Conservation (phyloP, 2,888 invertebrate species). For the Camponotus fellah region DNA sequence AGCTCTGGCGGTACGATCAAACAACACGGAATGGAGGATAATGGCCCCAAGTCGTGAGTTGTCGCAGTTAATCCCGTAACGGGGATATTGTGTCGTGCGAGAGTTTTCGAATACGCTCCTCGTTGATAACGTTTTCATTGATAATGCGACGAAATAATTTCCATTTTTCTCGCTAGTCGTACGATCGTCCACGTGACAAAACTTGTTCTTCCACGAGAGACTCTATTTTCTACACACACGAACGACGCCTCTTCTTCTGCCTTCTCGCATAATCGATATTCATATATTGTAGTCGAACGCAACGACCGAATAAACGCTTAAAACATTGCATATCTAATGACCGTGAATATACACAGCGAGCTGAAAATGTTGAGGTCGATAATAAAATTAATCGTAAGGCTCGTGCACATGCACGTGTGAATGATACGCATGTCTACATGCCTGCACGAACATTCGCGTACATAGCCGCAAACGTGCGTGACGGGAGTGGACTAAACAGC, state of each 20-base stretch:
- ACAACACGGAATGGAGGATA: slow-evolving; percentile 47
- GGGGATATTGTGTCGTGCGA: slow-evolving; percentile 44
- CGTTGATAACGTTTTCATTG: slow-evolving; percentile 41
- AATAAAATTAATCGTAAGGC: slow-evolving; percentile 49
- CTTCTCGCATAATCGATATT: background rate
- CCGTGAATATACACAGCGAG: background rate
- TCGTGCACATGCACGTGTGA: background rate
- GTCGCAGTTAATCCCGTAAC: slow-evolving; percentile 49
- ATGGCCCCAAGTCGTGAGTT: slow-evolving; percentile 49
- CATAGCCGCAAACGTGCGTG: slow-evolving; percentile 49
- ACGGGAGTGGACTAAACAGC: slow-evolving; percentile 35
- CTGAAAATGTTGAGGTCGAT: background rate
- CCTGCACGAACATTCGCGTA: background rate
- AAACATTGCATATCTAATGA: background rate
- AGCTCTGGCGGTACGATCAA: slow-evolving; percentile 15
- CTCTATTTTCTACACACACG: background rate
- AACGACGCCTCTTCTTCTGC: background rate
- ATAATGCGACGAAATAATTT: slow-evolving; percentile 30
- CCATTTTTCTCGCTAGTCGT: background rate
- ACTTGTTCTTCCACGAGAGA: background rate
- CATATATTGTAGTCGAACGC: background rate
- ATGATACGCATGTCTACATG: background rate
- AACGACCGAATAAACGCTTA: background rate
- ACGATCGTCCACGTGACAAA: background rate
- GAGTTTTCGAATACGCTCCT: slow-evolving; percentile 26